Percentiles rank a stretch among this genome's conserved stretches.
Evolutionary conservation across 30 jellyfish, hydroid and myxozoan species (phyloP).

Genomic region (Aurelia sp.): DNA sequence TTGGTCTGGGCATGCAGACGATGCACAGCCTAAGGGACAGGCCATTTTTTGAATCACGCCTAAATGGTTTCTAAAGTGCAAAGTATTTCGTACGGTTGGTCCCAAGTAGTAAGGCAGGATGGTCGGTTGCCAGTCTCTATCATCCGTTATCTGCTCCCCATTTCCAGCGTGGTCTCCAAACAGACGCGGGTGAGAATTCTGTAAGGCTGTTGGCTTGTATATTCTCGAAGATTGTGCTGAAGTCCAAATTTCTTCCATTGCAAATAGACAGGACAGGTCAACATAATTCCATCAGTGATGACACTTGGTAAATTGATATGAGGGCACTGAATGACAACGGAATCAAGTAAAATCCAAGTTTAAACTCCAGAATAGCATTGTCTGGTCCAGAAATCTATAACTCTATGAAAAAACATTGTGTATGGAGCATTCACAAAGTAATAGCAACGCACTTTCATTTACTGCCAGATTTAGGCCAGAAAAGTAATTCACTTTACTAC

Average conservation of each 20-base stretch:
- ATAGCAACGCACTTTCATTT: too few species aligned
- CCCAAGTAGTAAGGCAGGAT: neutral
- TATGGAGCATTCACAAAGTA: too few species aligned
- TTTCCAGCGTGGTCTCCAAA: neutral
- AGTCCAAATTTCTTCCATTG: neutral
- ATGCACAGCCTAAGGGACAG: slow-evolving; percentile 43
- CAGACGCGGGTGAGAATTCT: neutral
- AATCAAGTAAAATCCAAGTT: too few species aligned
- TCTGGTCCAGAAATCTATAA: too few species aligned
- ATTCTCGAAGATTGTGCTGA: neutral
- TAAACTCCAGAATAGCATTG: too few species aligned
- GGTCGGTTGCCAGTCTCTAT: neutral
- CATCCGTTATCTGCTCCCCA: neutral
- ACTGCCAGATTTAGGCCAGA: too few species aligned
- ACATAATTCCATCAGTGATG: too few species aligned
- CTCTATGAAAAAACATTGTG: too few species aligned
- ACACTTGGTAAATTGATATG: too few species aligned
- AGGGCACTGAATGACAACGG: too few species aligned
- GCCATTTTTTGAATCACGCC: slow-evolving; percentile 3
- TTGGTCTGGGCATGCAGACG: slow-evolving; percentile 22
- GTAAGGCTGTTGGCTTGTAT: neutral
- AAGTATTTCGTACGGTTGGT: neutral
- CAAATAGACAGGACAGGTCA: neutral
- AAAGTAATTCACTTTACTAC: too few species aligned
- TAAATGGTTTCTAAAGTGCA: neutral